phyloP scores from a whole-genome alignment of 2,888 invertebrate species.

The Tetragonisca angustula region DNA sequence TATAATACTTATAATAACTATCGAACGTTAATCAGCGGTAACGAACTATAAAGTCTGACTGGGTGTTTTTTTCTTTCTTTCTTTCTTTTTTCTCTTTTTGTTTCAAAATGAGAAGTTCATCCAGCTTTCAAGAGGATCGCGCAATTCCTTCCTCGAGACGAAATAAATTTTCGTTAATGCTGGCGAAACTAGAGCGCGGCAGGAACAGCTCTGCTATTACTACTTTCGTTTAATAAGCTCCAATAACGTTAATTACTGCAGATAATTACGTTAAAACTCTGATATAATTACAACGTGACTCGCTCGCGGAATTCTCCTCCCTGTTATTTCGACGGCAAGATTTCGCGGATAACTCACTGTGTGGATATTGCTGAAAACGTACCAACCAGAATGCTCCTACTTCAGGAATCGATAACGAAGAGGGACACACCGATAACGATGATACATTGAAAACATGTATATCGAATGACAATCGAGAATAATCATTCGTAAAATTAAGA shows the following conservation, averaged over 20 bases:
- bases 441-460: too few relatives aligned
- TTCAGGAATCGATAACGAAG: not conserved
- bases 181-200: constrained; percentile 7
- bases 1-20: too few relatives aligned
- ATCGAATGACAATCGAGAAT: too few relatives aligned
- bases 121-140: not conserved
- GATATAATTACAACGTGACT: constrained; percentile 36
- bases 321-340: constrained; percentile 2
- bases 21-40: too few relatives aligned
- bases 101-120: not conserved
- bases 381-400: not conserved
- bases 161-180: constrained; percentile 37
- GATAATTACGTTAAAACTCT: constrained; percentile 36
- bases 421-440: too few relatives aligned
- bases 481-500: too few relatives aligned
- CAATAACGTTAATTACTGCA: constrained; percentile 41
- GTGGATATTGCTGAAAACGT: not conserved
- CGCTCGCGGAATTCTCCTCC: not conserved
- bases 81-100: not conserved
- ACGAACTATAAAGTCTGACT: too few relatives aligned
- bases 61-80: too few relatives aligned
- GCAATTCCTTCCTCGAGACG: not conserved
- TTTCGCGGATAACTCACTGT: not conserved
- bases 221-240: constrained; percentile 39
- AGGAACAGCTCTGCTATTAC: constrained; percentile 12